Evolutionary conservation across 2,888 invertebrate genomes (phyloP), one percentile per base, ranked within the genome.

Genomic region (Cataglyphis albicans): DNA sequence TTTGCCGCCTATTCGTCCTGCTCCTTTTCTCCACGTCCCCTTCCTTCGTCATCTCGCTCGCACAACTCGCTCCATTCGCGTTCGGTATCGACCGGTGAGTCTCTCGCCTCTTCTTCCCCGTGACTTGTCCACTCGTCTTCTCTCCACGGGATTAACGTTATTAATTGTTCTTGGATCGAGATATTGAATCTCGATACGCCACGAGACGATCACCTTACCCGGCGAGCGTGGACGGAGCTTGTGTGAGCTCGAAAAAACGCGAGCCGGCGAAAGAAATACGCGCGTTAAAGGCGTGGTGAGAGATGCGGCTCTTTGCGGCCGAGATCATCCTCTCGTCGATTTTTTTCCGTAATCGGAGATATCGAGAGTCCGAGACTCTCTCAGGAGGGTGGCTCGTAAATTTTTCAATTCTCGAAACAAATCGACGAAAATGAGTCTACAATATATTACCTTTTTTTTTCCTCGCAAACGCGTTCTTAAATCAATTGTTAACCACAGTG

Each of bases 151-250:
- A 85, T 86, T 85, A 86, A 86, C 78, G 85, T 86, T 86, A 83
- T 89, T 89, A 89, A 89, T 89, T 87, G 86, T 61, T 82, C 21
- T 32, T 32, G 61, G 87, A 87, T 86, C 87, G 89, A 87, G 87
- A 89, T 89, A 89, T 89, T 87, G 86, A 73, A 52, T 73, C 64
- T 59, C 70, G 83, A 86, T 84, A 81, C 63, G 83, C 65, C 29
- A 18, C 63, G 74, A 65, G 81, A 82, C 84, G 48, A 89, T 89
- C 89, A 86, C 88, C 87, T 89, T 88, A 82, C 73, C 78, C 52
- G 81, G 84, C 64, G 70, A 81, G 48, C 74, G 86, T 83, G 76
- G 82, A 84, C 87, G 83, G 86, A 88, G 86, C 68, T 86, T 78
- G 38, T 52, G 81, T 74, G 25, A 5, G 41, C 52, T 15, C 48